Conservation (phyloP, 64 coral and sea anemone genomes). For the Actinia equina region DNA sequence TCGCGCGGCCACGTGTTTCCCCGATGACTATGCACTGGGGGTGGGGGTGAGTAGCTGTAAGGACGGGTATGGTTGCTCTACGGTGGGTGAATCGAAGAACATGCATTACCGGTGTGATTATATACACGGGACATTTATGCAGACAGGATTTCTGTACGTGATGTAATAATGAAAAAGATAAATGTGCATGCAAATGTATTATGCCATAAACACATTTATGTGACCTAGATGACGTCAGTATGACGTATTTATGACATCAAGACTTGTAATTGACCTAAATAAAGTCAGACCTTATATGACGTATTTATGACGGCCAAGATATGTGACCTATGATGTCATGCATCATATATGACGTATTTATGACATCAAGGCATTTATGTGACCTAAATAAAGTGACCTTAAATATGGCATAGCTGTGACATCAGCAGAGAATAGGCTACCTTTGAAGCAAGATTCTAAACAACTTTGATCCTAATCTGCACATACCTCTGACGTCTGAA, state of each 20-base stretch:
- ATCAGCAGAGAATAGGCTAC: not conserved
- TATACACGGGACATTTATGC: slow-evolving; percentile 84
- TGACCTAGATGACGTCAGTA: not conserved
- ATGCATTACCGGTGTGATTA: slow-evolving; percentile 93
- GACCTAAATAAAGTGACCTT: too few species aligned
- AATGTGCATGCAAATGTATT: not conserved
- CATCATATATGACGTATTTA: too few species aligned
- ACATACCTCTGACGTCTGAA: not conserved
- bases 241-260: too few species aligned
- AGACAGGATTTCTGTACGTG: slow-evolving; percentile 80
- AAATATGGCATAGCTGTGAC: too few species aligned
- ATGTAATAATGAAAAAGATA: slow-evolving; percentile 22
- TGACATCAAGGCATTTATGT: too few species aligned
- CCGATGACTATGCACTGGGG: slow-evolving; percentile 89
- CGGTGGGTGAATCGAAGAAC: slow-evolving; percentile 81
- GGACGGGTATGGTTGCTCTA: slow-evolving; percentile 75
- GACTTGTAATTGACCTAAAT: too few species aligned
- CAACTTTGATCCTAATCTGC: not conserved
- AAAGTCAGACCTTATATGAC: too few species aligned
- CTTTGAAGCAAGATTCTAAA: not conserved
- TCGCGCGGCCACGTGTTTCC: slow-evolving; percentile 72
- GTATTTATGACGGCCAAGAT: too few species aligned
- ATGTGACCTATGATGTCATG: too few species aligned
- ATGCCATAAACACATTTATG: not conserved
- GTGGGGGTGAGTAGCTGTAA: slow-evolving; percentile 91